A percentile compares a stretch with the other conserved stretches of the same genome.
Conservation (phyloP, 2,888 invertebrate species). For the Andrena bicolor region DNA sequence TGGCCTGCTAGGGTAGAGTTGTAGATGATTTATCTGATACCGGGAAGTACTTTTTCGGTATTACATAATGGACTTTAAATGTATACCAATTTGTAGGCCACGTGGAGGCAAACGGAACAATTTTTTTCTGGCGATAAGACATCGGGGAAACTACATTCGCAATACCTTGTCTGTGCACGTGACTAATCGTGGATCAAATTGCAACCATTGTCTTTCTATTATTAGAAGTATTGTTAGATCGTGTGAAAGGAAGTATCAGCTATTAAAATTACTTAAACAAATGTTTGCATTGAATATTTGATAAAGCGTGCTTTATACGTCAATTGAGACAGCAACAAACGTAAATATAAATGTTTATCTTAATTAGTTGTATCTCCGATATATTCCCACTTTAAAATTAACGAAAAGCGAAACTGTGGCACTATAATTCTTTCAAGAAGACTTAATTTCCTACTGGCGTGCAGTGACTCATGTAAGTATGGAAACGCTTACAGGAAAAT, state of each 20-base stretch:
- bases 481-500: too few relatives aligned
- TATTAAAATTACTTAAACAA: neutral
- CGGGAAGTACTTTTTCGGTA: neutral
- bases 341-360: neutral
- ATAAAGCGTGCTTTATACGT: neutral
- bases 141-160: neutral
- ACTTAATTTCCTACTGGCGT: too few relatives aligned
- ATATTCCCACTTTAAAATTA: too few relatives aligned
- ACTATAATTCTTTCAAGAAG: too few relatives aligned
- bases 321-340: neutral
- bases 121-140: conserved; percentile 2
- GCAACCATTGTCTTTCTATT: neutral
- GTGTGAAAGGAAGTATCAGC: too few relatives aligned
- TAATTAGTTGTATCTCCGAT: too few relatives aligned
- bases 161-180: neutral
- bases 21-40: neutral
- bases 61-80: neutral
- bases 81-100: neutral
- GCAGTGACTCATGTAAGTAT: too few relatives aligned
- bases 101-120: neutral
- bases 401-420: too few relatives aligned
- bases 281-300: neutral
- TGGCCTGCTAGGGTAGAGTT: too few relatives aligned
- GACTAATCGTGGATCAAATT: conserved; percentile 6
- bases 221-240: too few relatives aligned